Percentiles rank a stretch among this genome's conserved stretches.
Evolutionary conservation across 1,140 invertebrate species (phyloP).

Genomic region (Polypedilum pembai): DNA sequence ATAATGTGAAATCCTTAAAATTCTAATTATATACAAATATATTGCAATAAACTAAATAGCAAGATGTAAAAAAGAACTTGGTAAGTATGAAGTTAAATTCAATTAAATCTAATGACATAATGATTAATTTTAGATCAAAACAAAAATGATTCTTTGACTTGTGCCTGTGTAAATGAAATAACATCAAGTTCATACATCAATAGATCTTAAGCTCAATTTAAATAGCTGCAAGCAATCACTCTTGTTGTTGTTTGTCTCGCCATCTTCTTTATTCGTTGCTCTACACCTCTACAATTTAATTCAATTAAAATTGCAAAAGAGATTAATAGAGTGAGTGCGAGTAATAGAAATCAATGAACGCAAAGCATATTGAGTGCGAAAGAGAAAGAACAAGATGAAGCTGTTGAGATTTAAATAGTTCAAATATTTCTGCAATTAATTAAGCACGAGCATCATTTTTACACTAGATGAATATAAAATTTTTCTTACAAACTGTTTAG

Average conservation of each 20-base stretch:
- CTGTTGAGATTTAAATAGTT: conserved; percentile 10
- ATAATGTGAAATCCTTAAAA: too few relatives aligned
- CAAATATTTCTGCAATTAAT: conserved; percentile 16
- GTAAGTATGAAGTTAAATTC: too few relatives aligned
- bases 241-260: neutral
- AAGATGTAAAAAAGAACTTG: too few relatives aligned
- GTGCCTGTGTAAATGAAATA: too few relatives aligned
- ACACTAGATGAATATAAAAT: too few relatives aligned
- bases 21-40: too few relatives aligned
- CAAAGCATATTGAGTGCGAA: conserved; percentile 12
- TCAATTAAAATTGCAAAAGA: conserved; percentile 25
- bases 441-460: neutral
- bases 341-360: conserved; percentile 25
- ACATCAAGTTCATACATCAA: neutral
- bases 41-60: too few relatives aligned
- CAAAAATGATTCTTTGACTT: too few relatives aligned
- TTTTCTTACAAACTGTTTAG: too few relatives aligned
- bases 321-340: conserved; percentile 15
- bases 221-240: neutral
- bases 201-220: neutral
- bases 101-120: too few relatives aligned
- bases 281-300: conserved; percentile 6
- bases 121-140: too few relatives aligned
- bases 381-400: neutral
- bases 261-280: neutral